Evolutionary conservation across 2,888 invertebrate species (phyloP).

Genomic region (Mactromeris polynyma): DNA sequence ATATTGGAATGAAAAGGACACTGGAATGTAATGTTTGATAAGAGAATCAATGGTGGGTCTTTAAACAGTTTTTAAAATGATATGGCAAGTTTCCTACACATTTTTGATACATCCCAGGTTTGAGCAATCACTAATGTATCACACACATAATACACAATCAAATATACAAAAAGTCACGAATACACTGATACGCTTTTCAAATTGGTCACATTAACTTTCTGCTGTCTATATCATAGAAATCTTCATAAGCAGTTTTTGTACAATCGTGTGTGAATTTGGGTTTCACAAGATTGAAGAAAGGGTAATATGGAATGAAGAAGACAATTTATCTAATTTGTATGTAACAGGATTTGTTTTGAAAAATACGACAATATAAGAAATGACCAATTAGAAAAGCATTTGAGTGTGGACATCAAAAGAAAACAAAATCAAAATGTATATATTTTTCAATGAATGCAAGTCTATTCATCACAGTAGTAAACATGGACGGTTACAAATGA

Average conservation of each 20-base stretch:
- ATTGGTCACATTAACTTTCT: too few species aligned
- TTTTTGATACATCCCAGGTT: neutral
- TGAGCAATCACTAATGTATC: neutral
- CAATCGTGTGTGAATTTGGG: too few species aligned
- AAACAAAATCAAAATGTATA: constrained; percentile 28
- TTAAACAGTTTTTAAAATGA: neutral
- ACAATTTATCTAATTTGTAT: too few species aligned
- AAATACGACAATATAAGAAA: too few species aligned
- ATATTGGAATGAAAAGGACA: neutral
- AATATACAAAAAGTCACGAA: neutral
- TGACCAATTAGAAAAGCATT: too few species aligned
- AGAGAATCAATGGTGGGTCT: neutral
- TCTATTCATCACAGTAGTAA: constrained; percentile 39
- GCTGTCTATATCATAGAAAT: too few species aligned
- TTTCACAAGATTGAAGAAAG: too few species aligned
- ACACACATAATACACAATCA: constrained; percentile 5
- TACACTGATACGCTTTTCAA: too few species aligned
- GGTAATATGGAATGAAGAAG: too few species aligned
- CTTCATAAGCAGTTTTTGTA: too few species aligned
- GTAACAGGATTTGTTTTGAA: too few species aligned
- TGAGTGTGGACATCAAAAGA: neutral
- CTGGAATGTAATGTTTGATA: neutral
- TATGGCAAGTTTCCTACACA: constrained; percentile 5
- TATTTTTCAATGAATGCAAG: constrained; percentile 39
- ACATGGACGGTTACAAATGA: constrained; percentile 56